Conservation (phyloP, 2,113 vertebrate species). For the Hucho hucho region DNA sequence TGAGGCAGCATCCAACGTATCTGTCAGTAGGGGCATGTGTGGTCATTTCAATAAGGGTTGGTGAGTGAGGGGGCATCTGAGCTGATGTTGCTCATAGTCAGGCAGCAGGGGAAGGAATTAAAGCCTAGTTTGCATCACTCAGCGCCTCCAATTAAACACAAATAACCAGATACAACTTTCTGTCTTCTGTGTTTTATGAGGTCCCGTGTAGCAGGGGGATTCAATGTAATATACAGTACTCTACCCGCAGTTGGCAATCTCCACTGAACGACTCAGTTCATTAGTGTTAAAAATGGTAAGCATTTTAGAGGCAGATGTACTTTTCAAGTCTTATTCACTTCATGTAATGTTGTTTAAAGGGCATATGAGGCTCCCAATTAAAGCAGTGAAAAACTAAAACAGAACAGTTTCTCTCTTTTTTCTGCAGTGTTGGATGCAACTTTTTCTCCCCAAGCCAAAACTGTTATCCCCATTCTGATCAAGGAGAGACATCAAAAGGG, state of each 20-base stretch:
- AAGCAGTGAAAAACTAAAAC: conserved; percentile 59
- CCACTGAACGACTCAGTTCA: conserved; percentile 69
- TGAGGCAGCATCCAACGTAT: conserved; percentile 17
- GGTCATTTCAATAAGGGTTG: conserved; percentile 52
- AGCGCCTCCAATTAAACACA: conserved; percentile 77
- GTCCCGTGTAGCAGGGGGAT: conserved; percentile 67
- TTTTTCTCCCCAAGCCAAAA: conserved; percentile 30
- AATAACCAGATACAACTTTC: conserved; percentile 75
- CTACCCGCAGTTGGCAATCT: conserved; percentile 62
- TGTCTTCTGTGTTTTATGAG: conserved; percentile 72
- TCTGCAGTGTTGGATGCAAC: conserved; percentile 41
- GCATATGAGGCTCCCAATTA: conserved; percentile 73
- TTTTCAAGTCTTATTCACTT: conserved; percentile 78
- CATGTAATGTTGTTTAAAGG: conserved; percentile 75
- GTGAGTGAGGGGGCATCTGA: conserved; percentile 51
- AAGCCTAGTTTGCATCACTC: conserved; percentile 75
- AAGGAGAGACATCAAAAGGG: conserved; percentile 64
- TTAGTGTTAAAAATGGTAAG: conserved; percentile 77
- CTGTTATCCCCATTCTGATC: conserved; percentile 50
- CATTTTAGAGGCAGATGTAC: conserved; percentile 75
- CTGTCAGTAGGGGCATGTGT: conserved; percentile 45
- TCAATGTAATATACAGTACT: conserved; percentile 66
- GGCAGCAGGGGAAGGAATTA: conserved; percentile 75
- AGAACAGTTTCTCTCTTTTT: conserved; percentile 54
- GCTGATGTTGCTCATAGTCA: conserved; percentile 64